These are phyloP conservation scores for Dione vanillae DNA, from an alignment of 2,888 invertebrate genomes.

Conservation along the genomic window DNA sequence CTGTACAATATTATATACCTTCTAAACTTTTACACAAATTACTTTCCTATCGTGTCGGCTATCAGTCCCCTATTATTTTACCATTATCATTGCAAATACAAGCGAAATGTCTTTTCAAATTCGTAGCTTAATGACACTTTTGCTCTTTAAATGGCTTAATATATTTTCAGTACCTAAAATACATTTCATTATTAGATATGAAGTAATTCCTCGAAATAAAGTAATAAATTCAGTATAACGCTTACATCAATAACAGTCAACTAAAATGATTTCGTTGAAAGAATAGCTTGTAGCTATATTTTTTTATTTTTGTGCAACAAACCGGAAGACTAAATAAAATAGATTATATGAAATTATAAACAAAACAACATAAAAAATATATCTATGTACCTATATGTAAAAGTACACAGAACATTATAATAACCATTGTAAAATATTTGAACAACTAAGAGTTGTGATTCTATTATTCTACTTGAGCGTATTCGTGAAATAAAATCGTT, in stretches of 20 bases:
- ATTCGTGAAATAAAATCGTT: conserved; percentile 42
- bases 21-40: conserved; percentile 81
- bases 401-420: neutral
- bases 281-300: neutral
- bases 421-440: neutral
- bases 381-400: neutral
- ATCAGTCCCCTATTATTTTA: conserved; percentile 81
- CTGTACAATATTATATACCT: conserved; percentile 54
- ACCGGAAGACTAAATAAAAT: too few relatives aligned
- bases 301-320: neutral
- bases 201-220: neutral
- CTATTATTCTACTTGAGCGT: conserved; percentile 42
- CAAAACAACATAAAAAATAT: neutral
- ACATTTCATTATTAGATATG: neutral
- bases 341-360: neutral
- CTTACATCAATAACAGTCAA: neutral
- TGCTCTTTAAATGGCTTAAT: conserved; percentile 16
- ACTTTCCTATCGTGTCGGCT: conserved; percentile 81
- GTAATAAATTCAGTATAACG: too few relatives aligned
- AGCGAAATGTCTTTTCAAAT: conserved; percentile 63
- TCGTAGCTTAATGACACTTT: conserved; percentile 58
- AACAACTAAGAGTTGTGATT: conserved; percentile 38
- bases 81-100: conserved; percentile 77
- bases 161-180: neutral
- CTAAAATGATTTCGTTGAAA: too few relatives aligned